Base-by-base conservation (phyloP, 2,888 invertebrate genomes). In the Amphimallon solstitiale region DNA sequence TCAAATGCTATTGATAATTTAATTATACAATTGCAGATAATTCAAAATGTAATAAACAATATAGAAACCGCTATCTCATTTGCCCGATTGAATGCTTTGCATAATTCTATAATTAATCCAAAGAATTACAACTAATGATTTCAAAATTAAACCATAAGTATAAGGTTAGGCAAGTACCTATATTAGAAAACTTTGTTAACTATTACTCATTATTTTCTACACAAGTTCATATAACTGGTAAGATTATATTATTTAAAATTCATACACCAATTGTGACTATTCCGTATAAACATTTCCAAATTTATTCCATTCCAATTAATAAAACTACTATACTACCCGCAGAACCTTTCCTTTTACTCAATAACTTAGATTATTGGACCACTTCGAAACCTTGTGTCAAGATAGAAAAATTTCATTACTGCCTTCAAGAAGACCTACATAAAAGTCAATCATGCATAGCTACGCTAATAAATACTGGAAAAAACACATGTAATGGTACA, bases 341-440 rank as follows among this genome's bases (percentile, higher is more conserved):
- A 6, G 40, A 40, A 40, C 9, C 40, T 4, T 40, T 40, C 12
- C 10, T 40, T 14, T 12, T 40, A 40, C 40, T 40, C 40, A 49
- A 49, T 21, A 49, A 49, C n/a, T 14, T 9, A 17, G 23, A 49
- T 10, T 34, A 49, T 21, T 49, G 49, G 23, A 49, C 49, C 2
- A 49, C 49, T 21, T 49, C 49, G 9, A 9, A 21, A 10, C 3
- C 23, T 4, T 21, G 49, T 10, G 10, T 2, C 2, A 49, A n/a
- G 10, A n/a, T 17, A 21, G 23, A 49, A 49, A 21, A 21, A 12
- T 49, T 21, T 14, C 19, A 21, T 12, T 49, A 49, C 14, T 49
- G 49, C 23, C 19, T 17, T 21, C 49, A 49, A 2, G 21, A 21
- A 5, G 10, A 21, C 10, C 14, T 49, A n/a, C 7, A 21, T 1